A percentile compares a stretch with the other conserved stretches of the same genome.
phyloP scores from a whole-genome alignment of 2,113 vertebrate species.

The Rhynchopsitta pachyrhyncha region DNA sequence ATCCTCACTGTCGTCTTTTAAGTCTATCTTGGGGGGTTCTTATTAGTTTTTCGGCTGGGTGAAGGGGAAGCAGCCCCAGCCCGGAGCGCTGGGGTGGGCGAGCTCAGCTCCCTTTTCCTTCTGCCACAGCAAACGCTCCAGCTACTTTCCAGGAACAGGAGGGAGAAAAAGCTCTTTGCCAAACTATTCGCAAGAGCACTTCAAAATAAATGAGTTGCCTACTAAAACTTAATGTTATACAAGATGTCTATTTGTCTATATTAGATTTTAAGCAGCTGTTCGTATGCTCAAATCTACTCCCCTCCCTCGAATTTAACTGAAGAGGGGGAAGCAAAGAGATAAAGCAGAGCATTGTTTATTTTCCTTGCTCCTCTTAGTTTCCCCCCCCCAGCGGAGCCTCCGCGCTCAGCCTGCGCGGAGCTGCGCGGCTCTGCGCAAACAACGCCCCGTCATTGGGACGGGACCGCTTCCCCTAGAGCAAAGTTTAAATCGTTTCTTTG shows the following conservation, averaged over 20 bases:
- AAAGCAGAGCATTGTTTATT: slow-evolving; percentile 53
- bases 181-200: background rate
- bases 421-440: background rate
- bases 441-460: background rate
- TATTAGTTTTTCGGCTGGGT: background rate
- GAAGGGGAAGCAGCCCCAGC: background rate
- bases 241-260: slow-evolving; percentile 56
- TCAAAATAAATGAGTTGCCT: slow-evolving; percentile 63
- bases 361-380: background rate
- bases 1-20: rapidly evolving
- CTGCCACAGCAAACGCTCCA: background rate
- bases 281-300: background rate
- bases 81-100: background rate
- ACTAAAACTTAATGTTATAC: slow-evolving; percentile 61
- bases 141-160: slow-evolving; percentile 15
- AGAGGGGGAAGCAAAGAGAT: slow-evolving; percentile 4
- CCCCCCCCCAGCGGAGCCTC: background rate
- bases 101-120: background rate
- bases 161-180: slow-evolving; percentile 15
- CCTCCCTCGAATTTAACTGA: background rate
- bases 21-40: rapidly evolving
- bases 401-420: background rate
- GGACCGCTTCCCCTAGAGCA: background rate
- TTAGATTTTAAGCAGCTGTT: slow-evolving; percentile 67
- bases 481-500: slow-evolving; percentile 31